Evolutionary conservation across 2,888 invertebrate species (phyloP), one percentile per base, ranked within the genome.

Genomic region (Polyploca ridens): DNA sequence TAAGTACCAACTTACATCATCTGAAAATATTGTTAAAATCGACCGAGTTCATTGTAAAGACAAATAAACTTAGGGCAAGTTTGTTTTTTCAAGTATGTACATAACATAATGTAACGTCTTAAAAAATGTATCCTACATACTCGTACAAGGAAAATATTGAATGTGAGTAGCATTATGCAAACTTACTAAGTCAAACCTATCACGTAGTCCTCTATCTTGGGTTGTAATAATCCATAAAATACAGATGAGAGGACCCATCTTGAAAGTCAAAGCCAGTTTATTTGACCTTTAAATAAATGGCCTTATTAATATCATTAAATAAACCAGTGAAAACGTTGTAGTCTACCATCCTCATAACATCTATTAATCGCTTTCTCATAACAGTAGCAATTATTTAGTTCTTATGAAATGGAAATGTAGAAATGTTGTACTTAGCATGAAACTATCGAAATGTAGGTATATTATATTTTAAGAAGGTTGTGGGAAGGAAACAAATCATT

Each of bases 241-340:
- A 76, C 71, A 77, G 78, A 77, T 66, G 79, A 81, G 78, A 77
- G 66, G 79, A 81, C 75, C 78, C 83, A 81, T 86, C 85, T 89
- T 79, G 80, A 86, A 87, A 86, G 84, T 81, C 77, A 75, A 69
- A 87, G 83, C 90, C 86, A 85, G 89, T 89, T 87, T 73, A 70
- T 70, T 75, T 90, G 89, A 91, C 91, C 89, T 91, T 91, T 90
- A 87, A 84, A 87, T 84, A 88, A 90, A 90, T 87, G 79, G 81
- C 85, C 86, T 87, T 86, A 88, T 87, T 86, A 86, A 84, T 82
- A 85, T 83, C 81, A 86, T 83, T 83, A 86, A 82, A 84, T 72
- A 76, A 79, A 78, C 78, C 76, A 81, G 82, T 78, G 78, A 83
- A 79, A 77, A 80, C 65, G 73, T 71, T 72, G 64, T 78, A 75